Percentiles rank a stretch among this genome's conserved stretches.
These are phyloP conservation scores for Keiferia lycopersicella DNA, from an alignment of 2,888 invertebrate genomes.

Conservation along the genomic window DNA sequence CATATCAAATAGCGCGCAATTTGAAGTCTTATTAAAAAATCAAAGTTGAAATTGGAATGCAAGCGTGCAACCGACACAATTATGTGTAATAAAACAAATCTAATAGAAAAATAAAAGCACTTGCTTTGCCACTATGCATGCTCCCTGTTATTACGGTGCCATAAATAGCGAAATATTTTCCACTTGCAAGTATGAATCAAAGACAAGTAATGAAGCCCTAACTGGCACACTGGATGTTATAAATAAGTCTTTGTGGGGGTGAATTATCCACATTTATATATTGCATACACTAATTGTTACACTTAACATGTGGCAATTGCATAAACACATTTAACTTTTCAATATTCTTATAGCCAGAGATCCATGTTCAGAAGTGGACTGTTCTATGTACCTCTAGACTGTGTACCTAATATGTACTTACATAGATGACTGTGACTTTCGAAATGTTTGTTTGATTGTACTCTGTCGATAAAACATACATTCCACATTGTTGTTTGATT, in stretches of 20 bases:
- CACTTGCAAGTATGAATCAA: constrained; percentile 40
- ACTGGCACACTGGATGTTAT: constrained; percentile 15
- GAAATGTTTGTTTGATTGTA: too few relatives aligned
- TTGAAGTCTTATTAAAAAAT: neutral
- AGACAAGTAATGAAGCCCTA: constrained; percentile 13
- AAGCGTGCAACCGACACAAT: neutral
- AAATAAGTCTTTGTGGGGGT: constrained; percentile 23
- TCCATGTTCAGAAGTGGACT: too few relatives aligned
- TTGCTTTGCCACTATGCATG: constrained; percentile 34
- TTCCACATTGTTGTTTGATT: too few relatives aligned
- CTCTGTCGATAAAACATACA: too few relatives aligned
- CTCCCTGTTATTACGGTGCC: constrained; percentile 46
- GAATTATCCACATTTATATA: neutral
- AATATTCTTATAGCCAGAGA: too few relatives aligned
- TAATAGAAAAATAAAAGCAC: constrained; percentile 44
- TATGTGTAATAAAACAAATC: constrained; percentile 45
- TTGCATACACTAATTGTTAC: neutral
- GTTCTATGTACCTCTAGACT: too few relatives aligned
- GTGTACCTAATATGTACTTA: too few relatives aligned
- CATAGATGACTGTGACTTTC: too few relatives aligned
- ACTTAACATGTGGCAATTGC: constrained; percentile 7
- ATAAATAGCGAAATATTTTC: constrained; percentile 45
- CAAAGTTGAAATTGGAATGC: neutral
- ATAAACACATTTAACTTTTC: neutral
- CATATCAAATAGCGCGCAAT: neutral